A percentile compares a stretch with the other conserved stretches of the same genome.
Conservation (phyloP, 1,140 invertebrate genomes). For the Triops cancriformis region DNA sequence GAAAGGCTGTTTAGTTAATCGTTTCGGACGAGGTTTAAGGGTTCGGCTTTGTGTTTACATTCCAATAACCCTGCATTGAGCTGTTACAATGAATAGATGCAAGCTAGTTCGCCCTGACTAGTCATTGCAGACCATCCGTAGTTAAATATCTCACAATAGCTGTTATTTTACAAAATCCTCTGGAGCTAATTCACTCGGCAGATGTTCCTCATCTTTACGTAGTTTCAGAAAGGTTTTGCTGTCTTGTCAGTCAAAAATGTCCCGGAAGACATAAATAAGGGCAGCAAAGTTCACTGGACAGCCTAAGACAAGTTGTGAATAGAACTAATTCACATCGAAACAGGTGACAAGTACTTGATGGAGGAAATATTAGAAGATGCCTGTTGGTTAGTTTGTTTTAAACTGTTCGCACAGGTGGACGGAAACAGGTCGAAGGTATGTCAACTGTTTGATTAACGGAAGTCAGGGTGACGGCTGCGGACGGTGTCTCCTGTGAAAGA, state of each 20-base stretch:
- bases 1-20: not conserved
- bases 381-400: not conserved
- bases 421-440: not conserved
- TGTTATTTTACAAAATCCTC: too few relatives aligned
- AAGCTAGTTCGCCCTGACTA: not conserved
- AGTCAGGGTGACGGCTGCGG: not conserved
- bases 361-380: not conserved
- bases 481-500: not conserved
- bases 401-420: not conserved
- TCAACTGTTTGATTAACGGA: not conserved
- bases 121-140: not conserved
- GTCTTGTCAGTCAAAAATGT: too few relatives aligned
- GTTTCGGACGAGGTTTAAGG: not conserved
- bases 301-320: too few relatives aligned
- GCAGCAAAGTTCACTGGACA: too few relatives aligned
- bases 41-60: not conserved
- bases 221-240: too few relatives aligned
- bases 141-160: not conserved
- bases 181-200: too few relatives aligned
- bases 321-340: not conserved
- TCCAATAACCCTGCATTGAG: not conserved
- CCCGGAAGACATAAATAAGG: too few relatives aligned
- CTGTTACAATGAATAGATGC: not conserved
- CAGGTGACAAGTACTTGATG: not conserved
- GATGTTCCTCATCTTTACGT: too few relatives aligned